Evolutionary conservation across 2,888 invertebrate species (phyloP).

Genomic region (Leptopterna dolabrata): DNA sequence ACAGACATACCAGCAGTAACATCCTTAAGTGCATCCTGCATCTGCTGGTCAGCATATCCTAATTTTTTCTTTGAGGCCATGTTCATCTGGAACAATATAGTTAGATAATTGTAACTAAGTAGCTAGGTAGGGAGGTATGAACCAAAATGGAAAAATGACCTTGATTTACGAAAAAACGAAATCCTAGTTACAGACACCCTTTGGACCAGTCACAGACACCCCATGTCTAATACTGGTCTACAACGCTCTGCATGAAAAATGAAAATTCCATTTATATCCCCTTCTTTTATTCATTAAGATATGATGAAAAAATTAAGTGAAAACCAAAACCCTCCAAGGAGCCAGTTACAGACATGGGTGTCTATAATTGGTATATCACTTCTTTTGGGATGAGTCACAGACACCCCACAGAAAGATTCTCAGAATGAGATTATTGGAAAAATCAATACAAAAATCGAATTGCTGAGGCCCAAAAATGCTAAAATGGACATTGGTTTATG

Average conservation of each 20-base stretch:
- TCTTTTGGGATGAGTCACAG: not conserved
- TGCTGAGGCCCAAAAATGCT: not conserved
- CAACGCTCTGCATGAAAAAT: not conserved
- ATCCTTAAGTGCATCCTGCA: constrained; percentile 3
- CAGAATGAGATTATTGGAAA: not conserved
- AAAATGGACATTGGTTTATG: not conserved
- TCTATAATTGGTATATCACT: not conserved
- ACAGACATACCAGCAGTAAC: constrained; percentile 12
- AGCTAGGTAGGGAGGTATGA: not conserved
- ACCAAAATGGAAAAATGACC: no score
- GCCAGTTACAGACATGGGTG: not conserved
- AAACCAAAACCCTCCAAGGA: not conserved
- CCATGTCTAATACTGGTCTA: not conserved
- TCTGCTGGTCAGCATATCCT: not conserved
- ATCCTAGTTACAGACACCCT: not conserved
- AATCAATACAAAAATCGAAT: not conserved
- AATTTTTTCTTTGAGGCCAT: not conserved
- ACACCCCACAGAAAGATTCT: not conserved
- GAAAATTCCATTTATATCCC: not conserved
- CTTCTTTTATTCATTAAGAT: not conserved
- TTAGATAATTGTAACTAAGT: not conserved
- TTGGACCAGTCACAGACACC: not conserved
- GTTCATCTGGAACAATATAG: not conserved
- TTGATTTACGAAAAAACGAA: no score
- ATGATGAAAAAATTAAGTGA: not conserved